phyloP scores from a whole-genome alignment of 2,113 vertebrate genomes.

The Amblyornis subalaris region DNA sequence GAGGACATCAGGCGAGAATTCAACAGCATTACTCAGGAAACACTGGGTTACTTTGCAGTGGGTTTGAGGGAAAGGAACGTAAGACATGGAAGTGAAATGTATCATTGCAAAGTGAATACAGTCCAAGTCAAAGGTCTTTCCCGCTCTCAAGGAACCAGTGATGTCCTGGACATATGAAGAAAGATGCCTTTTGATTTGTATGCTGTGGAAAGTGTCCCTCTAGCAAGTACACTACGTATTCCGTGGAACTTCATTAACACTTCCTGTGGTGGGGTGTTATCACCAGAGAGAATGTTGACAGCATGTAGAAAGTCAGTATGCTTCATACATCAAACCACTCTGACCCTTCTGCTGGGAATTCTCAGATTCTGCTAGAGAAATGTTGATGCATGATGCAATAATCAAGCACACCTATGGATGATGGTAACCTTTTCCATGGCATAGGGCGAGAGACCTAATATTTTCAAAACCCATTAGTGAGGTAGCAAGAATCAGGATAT shows the following conservation, averaged over 20 bases:
- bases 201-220: neutral
- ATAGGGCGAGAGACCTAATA: neutral
- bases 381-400: neutral
- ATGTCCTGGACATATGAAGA: neutral
- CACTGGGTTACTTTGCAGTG: neutral
- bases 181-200: neutral
- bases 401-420: neutral
- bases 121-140: neutral
- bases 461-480: neutral
- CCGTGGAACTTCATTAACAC: neutral
- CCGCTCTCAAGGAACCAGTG: neutral
- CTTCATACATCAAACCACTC: neutral
- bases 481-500: neutral
- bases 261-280: neutral
- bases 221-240: neutral
- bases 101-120: neutral
- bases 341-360: neutral
- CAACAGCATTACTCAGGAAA: neutral
- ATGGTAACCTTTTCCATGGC: neutral
- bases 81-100: neutral
- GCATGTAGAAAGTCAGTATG: neutral
- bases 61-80: neutral
- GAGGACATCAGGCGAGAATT: neutral
- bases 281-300: neutral
- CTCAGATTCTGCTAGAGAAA: neutral